Percentiles rank a stretch among this genome's conserved stretches.
Conservation (phyloP, 2,888 invertebrate genomes). For the Trichopoda pennipes region DNA sequence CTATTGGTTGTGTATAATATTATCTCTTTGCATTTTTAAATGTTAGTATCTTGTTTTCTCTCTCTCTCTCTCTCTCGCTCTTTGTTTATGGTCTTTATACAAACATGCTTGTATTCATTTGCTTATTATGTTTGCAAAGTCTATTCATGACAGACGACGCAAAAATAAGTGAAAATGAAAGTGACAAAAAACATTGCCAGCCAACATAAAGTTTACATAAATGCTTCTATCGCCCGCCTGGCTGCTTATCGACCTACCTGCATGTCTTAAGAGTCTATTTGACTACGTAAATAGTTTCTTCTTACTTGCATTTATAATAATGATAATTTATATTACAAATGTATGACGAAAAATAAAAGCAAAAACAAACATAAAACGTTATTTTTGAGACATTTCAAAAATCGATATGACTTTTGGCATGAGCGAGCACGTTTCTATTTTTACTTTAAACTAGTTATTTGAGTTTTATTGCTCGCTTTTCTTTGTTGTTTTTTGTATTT, state of each 20-base stretch:
- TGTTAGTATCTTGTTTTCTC: no score
- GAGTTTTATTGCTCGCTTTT: background rate
- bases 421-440: conserved; percentile 38
- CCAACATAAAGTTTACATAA: background rate
- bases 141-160: background rate
- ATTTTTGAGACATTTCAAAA: conserved; percentile 6
- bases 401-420: conserved; percentile 44
- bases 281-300: conserved; percentile 42
- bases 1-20: no score
- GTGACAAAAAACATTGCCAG: background rate
- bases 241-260: background rate
- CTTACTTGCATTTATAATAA: conserved; percentile 47
- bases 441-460: conserved; percentile 14
- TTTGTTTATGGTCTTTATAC: background rate
- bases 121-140: no score
- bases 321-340: conserved; percentile 4
- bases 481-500: no score
- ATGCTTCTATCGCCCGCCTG: background rate
- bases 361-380: background rate
- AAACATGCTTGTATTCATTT: no score
- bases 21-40: no score
- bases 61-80: no score
- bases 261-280: background rate
- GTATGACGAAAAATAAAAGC: conserved; percentile 24
- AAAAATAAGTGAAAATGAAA: conserved; percentile 20